Conservation (phyloP, 1,140 invertebrate species). For the Pseudomyrmex sp. region DNA sequence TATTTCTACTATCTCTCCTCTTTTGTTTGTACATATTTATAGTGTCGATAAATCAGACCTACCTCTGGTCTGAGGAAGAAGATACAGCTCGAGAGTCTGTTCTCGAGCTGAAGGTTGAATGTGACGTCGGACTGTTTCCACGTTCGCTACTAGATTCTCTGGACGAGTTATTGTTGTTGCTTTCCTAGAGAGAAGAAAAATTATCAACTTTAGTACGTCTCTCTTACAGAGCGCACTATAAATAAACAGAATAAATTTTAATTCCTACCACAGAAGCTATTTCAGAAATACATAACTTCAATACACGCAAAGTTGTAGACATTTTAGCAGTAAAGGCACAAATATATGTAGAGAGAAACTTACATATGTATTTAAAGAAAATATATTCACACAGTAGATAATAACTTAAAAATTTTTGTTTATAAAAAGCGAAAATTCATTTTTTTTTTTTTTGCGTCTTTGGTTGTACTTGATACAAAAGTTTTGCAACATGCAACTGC, state of each 20-base stretch:
- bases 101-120: conserved; percentile 57
- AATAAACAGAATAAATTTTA: conserved; percentile 56
- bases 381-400: conserved; percentile 37
- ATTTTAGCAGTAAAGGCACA: conserved; percentile 16
- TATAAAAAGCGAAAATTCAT: conserved; percentile 29
- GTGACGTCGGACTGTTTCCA: conserved; percentile 70
- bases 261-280: conserved; percentile 62
- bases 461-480: conserved; percentile 73
- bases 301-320: conserved; percentile 50
- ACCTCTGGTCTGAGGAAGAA: conserved; percentile 82
- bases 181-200: conserved; percentile 81
- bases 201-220: conserved; percentile 53
- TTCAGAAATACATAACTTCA: conserved; percentile 57
- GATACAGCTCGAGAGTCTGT: conserved; percentile 66
- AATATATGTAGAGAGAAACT: conserved; percentile 6
- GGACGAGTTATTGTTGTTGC: conserved; percentile 84
- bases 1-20: no score
- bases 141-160: conserved; percentile 79
- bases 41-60: conserved; percentile 77
- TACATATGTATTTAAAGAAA: conserved; percentile 26
- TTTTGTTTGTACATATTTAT: neutral
- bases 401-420: conserved; percentile 34
- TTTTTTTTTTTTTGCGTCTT: conserved; percentile 45
- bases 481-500: conserved; percentile 24
- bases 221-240: conserved; percentile 41